These are phyloP conservation scores for Neofelis nebulosa DNA, from an alignment of 2,113 vertebrate genomes.

Conservation along the genomic window DNA sequence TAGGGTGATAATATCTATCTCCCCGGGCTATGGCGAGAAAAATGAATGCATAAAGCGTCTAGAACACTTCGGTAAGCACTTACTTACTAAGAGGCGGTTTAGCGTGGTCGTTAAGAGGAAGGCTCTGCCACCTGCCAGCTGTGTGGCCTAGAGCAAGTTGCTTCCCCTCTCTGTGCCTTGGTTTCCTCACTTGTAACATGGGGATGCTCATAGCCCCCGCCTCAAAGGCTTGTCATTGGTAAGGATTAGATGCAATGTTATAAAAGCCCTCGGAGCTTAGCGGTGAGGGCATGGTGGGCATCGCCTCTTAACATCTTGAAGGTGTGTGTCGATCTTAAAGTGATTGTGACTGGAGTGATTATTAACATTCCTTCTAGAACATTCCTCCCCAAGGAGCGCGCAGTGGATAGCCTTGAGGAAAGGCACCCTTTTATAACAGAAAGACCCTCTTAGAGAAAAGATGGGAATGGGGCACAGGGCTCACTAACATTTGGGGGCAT, in stretches of 20 bases:
- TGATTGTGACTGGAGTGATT: neutral
- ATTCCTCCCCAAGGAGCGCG: neutral
- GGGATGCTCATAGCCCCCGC: neutral
- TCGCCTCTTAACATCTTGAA: neutral
- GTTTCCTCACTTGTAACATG: neutral
- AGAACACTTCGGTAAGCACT: neutral
- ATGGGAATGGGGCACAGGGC: neutral
- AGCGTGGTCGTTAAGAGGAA: neutral
- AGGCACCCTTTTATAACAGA: neutral
- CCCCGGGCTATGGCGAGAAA: neutral
- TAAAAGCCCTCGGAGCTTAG: neutral
- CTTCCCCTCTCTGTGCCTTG: neutral
- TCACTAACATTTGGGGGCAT: neutral
- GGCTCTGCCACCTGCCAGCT: neutral
- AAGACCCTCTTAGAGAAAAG: neutral
- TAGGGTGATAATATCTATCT: fast-evolving
- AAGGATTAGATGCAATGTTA: neutral
- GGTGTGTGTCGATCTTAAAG: neutral
- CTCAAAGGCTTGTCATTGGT: neutral
- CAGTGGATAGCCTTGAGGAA: neutral
- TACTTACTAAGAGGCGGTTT: neutral
- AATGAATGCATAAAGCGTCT: no score
- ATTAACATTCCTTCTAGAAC: neutral
- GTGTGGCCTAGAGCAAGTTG: neutral
- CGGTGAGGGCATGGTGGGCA: fast-evolving